phyloP scores from a whole-genome alignment of 1,140 invertebrate species.

The Philotrypesis tridentata region DNA sequence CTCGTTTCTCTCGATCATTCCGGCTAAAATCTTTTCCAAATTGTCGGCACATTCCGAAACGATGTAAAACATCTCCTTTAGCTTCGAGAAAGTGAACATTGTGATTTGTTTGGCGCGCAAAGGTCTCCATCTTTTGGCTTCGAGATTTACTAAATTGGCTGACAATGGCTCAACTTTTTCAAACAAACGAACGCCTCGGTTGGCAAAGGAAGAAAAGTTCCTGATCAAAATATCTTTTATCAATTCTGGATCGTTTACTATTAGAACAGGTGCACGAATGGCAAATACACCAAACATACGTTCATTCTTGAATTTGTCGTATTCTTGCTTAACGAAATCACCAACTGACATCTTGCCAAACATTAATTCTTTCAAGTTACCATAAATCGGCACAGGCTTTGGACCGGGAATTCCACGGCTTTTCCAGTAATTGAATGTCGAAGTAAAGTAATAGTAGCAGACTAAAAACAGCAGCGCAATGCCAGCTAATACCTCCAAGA shows the following conservation, averaged over 20 bases:
- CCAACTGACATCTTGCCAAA: conserved; percentile 36
- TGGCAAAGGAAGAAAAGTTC: conserved; percentile 65
- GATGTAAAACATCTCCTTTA: conserved; percentile 56
- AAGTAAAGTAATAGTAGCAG: conserved; percentile 40
- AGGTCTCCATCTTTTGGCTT: conserved; percentile 67
- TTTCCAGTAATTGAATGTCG: conserved; percentile 53
- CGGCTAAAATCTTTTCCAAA: conserved; percentile 27
- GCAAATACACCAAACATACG: conserved; percentile 57
- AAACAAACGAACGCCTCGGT: conserved; percentile 55
- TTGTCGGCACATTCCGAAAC: conserved; percentile 28
- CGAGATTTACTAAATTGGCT: conserved; percentile 54
- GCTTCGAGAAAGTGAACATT: conserved; percentile 68
- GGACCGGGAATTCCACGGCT: conserved; percentile 54
- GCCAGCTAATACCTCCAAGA: conserved; percentile 25
- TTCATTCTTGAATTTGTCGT: conserved; percentile 53
- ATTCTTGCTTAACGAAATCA: conserved; percentile 54
- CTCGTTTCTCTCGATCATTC: neutral
- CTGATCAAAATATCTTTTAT: conserved; percentile 63
- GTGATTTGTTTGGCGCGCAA: conserved; percentile 70
- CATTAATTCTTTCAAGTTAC: conserved; percentile 53
- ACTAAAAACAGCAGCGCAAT: neutral
- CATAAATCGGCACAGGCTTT: conserved; percentile 57
- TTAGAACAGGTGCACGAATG: conserved; percentile 48
- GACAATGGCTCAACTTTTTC: conserved; percentile 50
- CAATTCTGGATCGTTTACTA: conserved; percentile 56